phyloP scores from a whole-genome alignment of 2,888 invertebrate genomes.

The Laothoe populi region DNA sequence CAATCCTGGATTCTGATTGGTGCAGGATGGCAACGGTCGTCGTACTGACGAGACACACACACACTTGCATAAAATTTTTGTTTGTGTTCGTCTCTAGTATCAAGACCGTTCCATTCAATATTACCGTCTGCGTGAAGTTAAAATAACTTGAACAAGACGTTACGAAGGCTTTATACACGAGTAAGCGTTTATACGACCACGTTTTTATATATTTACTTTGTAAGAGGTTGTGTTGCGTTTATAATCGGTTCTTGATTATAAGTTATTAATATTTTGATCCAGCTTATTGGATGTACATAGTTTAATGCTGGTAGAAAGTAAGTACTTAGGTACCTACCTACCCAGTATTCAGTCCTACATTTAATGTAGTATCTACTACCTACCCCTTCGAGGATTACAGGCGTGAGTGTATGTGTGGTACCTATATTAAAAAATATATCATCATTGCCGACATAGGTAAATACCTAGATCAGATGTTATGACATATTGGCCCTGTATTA shows the following conservation, averaged over 20 bases:
- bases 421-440: too few relatives aligned
- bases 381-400: too few relatives aligned
- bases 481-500: too few relatives aligned
- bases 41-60: slow-evolving; percentile 65
- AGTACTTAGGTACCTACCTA: too few relatives aligned
- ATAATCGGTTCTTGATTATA: slow-evolving; percentile 2
- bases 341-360: too few relatives aligned
- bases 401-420: too few relatives aligned
- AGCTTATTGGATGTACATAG: too few relatives aligned
- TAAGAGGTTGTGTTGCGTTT: slow-evolving; percentile 24
- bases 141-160: slow-evolving; percentile 48
- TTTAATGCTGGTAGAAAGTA: too few relatives aligned
- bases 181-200: slow-evolving; percentile 17
- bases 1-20: slow-evolving; percentile 88
- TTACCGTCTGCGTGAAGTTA: slow-evolving; percentile 33
- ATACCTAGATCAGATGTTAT: too few relatives aligned
- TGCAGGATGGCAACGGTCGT: slow-evolving; percentile 78
- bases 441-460: too few relatives aligned
- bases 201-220: slow-evolving; percentile 30
- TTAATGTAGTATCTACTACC: too few relatives aligned
- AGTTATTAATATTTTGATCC: not conserved
- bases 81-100: slow-evolving; percentile 58
- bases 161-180: slow-evolving; percentile 35
- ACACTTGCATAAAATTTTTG: slow-evolving; percentile 46
- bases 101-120: slow-evolving; percentile 41